These are phyloP conservation scores for Taxidea taxus DNA, from an alignment of 2,113 vertebrate species.

Conservation along the genomic window DNA sequence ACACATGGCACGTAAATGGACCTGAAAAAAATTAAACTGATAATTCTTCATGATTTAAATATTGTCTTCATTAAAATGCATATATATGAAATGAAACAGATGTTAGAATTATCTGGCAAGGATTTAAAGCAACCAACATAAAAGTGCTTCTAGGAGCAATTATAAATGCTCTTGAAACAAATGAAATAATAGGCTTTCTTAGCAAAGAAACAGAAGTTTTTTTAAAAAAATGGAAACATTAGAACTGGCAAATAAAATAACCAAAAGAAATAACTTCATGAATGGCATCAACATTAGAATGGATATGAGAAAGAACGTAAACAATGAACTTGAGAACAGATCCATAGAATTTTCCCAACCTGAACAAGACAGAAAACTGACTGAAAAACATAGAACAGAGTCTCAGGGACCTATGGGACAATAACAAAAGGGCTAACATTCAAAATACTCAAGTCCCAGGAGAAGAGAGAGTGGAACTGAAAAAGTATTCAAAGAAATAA, in stretches of 20 bases:
- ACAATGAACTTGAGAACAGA: neutral
- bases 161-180: slow-evolving; percentile 18
- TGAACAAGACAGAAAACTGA: neutral
- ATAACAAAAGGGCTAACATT: neutral
- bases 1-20: neutral
- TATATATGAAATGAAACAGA: neutral
- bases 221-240: neutral
- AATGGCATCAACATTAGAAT: neutral
- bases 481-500: neutral
- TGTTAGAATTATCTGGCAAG: neutral
- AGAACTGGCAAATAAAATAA: neutral
- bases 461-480: neutral
- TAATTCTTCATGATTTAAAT: neutral
- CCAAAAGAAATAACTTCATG: neutral
- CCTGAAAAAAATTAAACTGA: neutral
- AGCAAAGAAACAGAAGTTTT: neutral
- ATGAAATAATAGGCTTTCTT: neutral
- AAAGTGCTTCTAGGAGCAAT: neutral
- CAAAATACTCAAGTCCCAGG: neutral
- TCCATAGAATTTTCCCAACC: neutral
- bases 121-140: neutral
- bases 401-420: neutral
- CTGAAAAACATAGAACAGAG: neutral
- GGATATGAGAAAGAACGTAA: neutral
- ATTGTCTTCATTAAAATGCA: neutral